A percentile compares a stretch with the other conserved stretches of the same genome.
phyloP scores from a whole-genome alignment of 1,140 invertebrate genomes.

The Drosophila mayri region DNA sequence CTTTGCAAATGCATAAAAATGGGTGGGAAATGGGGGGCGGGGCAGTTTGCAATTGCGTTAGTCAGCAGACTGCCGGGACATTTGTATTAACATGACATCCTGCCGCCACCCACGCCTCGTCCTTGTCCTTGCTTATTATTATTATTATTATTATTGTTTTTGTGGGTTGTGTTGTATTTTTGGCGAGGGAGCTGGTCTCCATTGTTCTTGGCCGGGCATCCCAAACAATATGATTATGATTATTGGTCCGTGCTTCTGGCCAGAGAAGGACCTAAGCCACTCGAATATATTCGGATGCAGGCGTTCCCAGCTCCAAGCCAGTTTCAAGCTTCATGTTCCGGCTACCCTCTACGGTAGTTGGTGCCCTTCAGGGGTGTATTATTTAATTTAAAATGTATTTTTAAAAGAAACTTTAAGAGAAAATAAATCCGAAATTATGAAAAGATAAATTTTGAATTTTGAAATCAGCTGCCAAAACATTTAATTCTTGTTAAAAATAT shows the following conservation, averaged over 20 bases:
- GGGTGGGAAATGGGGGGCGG: conserved; percentile 2
- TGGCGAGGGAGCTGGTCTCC: conserved; percentile 13
- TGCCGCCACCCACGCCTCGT: conserved; percentile 18
- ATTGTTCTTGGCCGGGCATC: conserved; percentile 53
- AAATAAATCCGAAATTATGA: too few species aligned
- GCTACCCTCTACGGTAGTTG: background rate
- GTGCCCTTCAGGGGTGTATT: too few species aligned
- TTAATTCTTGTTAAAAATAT: too few species aligned
- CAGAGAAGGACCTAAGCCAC: conserved; percentile 61
- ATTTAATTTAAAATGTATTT: background rate
- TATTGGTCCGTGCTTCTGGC: conserved; percentile 63
- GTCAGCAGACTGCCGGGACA: conserved; percentile 74
- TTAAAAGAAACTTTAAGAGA: background rate
- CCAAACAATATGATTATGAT: conserved; percentile 79
- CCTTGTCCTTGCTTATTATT: conserved; percentile 60
- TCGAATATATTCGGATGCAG: conserved; percentile 50
- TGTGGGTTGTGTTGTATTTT: conserved; percentile 54
- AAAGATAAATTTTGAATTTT: too few species aligned
- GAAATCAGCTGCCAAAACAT: too few species aligned
- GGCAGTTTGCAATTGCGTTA: conserved; percentile 77
- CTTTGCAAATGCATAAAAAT: conserved; percentile 67
- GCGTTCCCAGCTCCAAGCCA: background rate
- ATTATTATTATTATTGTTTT: conserved; percentile 70
- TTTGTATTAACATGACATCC: conserved; percentile 82
- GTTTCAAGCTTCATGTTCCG: background rate